Base-by-base conservation (phyloP, 35 echinoderm and acorn worm species). In the Ophiothrix spiculata region DNA sequence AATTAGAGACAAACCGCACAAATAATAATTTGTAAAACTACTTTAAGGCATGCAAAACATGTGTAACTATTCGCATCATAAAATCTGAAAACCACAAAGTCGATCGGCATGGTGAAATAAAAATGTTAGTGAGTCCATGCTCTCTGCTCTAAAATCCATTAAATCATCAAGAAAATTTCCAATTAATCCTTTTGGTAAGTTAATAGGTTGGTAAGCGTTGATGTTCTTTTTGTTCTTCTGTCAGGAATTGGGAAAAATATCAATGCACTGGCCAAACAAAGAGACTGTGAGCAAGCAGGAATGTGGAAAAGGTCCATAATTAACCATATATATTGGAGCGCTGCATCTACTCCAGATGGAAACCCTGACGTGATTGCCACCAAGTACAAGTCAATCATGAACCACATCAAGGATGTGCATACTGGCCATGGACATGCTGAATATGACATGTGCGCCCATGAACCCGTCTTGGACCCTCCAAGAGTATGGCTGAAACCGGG, bases 311-410 rank as follows among this genome's bases (percentile, higher is more conserved):
- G 15, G 40, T 25, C 39, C 76, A 75, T 91, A 25, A 81, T 77
- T 8, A 88, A 88, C 74, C 79, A 93, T 76, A 1, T 93, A 8
- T 93, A 93, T 33, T 93, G 91, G 91, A 39, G 78, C 36, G 85
- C 91, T 35, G 36, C 91, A 13, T 88, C 85, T 3, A 88, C 90
- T 60, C 78, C 85, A 38, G 79, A 83, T 87, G 78, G 84, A 36
- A 79, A 92, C 78, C 40, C 80, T 2, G 78, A 77, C 4, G 31
- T 92, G 29, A 88, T 91, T 56, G n/a, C 76, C 46, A 84, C 83
- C 12, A 91, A 91, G 34, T 91, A 34, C 33, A 35, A 49, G 25
- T 80, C 76, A 36, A 35, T 91, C 17, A 33, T n/a, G 31, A 86
- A 91, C 63, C 84, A 86, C 38, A 33, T 86, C 19, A 75, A 74